Evolutionary conservation across 2,888 invertebrate species (phyloP).

Genomic region (Chymomyza amoena): DNA sequence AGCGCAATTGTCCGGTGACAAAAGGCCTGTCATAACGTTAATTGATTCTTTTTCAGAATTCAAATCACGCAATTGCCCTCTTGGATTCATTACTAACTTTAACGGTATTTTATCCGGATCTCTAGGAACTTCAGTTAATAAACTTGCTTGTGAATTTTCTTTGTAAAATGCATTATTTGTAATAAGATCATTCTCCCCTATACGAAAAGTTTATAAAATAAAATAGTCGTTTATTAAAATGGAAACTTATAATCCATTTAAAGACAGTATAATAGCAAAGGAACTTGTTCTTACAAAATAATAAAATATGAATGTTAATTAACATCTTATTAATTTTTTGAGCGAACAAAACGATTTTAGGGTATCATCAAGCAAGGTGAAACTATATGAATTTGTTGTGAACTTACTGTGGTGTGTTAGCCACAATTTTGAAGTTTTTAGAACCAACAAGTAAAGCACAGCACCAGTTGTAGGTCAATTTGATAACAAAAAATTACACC

Average conservation of each 20-base stretch:
- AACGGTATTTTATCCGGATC: conserved; percentile 79
- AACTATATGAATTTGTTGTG: too few species aligned
- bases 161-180: conserved; percentile 53
- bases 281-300: too few species aligned
- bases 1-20: conserved; percentile 86
- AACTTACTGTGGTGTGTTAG: too few species aligned
- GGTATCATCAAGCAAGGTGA: too few species aligned
- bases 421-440: too few species aligned
- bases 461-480: too few species aligned
- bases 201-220: not conserved
- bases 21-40: conserved; percentile 81
- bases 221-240: not conserved
- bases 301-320: too few species aligned
- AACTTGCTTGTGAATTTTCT: conserved; percentile 66
- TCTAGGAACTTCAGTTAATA: conserved; percentile 39
- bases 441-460: too few species aligned
- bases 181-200: conserved; percentile 30
- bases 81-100: conserved; percentile 88
- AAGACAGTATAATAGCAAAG: conserved; percentile 43
- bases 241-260: conserved; percentile 13
- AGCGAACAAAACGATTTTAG: too few species aligned
- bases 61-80: conserved; percentile 86
- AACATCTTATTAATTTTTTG: too few species aligned
- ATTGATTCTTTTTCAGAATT: conserved; percentile 84
- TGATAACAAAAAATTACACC: too few species aligned